Evolutionary conservation across 2,113 vertebrate species (phyloP).

Genomic region (Rattus rattus): DNA sequence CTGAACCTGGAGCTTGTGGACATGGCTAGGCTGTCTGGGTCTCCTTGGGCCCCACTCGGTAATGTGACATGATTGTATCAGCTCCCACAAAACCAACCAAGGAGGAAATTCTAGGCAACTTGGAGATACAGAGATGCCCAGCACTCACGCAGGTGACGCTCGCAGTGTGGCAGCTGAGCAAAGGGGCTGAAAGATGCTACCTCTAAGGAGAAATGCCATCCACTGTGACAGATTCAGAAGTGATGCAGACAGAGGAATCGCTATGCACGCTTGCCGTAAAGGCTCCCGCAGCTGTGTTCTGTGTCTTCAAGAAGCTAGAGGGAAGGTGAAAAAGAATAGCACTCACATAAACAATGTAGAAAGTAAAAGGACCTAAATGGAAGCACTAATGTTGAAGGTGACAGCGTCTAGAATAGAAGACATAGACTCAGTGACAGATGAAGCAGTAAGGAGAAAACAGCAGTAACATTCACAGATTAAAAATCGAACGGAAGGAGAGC

Average conservation of each 20-base stretch:
- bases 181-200: not conserved
- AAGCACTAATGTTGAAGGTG: slow-evolving; percentile 33
- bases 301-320: slow-evolving; percentile 37
- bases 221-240: not conserved
- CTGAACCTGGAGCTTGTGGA: not conserved
- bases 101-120: slow-evolving; percentile 9
- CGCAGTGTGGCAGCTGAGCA: not conserved
- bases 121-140: slow-evolving; percentile 5
- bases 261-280: not conserved
- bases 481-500: not conserved
- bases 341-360: slow-evolving; percentile 7
- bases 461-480: not conserved
- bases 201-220: slow-evolving; percentile 15
- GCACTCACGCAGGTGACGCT: not conserved
- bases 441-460: not conserved
- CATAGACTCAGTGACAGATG: slow-evolving; percentile 2
- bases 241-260: not conserved
- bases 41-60: not conserved
- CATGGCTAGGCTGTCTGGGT: not conserved
- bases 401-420: not conserved
- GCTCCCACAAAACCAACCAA: not conserved
- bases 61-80: not conserved
- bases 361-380: not conserved
- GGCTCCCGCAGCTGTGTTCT: not conserved
- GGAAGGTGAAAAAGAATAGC: slow-evolving; percentile 8